Evolutionary conservation across 2,888 invertebrate genomes (phyloP).

Genomic region (Agrochola lota): DNA sequence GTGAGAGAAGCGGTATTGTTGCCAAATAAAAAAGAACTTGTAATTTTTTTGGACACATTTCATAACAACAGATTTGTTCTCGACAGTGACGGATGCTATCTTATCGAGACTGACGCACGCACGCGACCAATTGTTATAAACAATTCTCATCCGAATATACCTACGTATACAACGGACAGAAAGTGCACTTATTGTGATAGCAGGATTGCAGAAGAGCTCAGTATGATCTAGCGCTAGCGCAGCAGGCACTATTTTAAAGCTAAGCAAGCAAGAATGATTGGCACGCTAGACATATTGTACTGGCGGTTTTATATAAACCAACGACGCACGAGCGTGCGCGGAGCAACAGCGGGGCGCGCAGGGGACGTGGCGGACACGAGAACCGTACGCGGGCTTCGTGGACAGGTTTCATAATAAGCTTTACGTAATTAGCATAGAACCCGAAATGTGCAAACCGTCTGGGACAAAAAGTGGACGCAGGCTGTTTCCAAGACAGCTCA

Average conservation of each 20-base stretch:
- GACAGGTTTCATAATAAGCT: no score
- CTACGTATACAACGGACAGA: neutral
- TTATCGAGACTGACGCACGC: conserved; percentile 3
- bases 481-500: no score
- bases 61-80: no score
- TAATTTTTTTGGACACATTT: neutral
- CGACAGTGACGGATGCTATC: no score
- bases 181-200: neutral
- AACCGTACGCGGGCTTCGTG: neutral
- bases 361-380: neutral
- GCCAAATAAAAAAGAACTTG: neutral
- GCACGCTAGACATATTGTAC: conserved; percentile 1
- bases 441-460: neutral
- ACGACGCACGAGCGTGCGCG: neutral
- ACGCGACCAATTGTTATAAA: neutral
- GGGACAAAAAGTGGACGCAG: neutral
- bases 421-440: neutral
- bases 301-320: neutral
- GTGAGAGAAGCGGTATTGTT: neutral
- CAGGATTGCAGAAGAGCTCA: neutral
- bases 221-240: neutral
- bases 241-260: neutral
- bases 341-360: neutral
- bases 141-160: neutral
- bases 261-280: neutral